A percentile compares a stretch with the other conserved stretches of the same genome.
These are phyloP conservation scores for Phasianus colchicus DNA, from an alignment of 2,113 vertebrate species.

Conservation along the genomic window DNA sequence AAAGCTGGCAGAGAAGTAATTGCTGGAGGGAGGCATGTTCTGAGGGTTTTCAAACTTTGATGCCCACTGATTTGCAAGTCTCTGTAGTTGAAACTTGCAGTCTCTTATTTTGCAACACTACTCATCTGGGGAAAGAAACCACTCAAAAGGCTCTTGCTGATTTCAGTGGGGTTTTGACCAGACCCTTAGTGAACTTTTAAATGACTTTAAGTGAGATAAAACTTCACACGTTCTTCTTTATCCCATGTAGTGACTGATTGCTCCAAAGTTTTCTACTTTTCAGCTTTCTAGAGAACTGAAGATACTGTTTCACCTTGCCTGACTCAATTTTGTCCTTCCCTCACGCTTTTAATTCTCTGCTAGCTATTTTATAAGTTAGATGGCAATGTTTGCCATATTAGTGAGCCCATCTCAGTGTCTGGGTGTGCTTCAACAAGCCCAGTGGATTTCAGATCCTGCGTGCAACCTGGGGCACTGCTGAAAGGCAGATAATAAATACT, in stretches of 20 bases:
- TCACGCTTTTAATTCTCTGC: neutral
- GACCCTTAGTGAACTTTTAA: slow-evolving; percentile 8
- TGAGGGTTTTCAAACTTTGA: slow-evolving; percentile 64
- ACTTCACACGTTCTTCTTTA: slow-evolving; percentile 20
- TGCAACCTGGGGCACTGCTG: neutral
- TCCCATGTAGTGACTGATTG: neutral
- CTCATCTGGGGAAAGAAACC: slow-evolving; percentile 7
- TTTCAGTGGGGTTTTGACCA: slow-evolving; percentile 42
- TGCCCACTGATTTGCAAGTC: slow-evolving; percentile 53
- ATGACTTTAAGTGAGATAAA: slow-evolving; percentile 24
- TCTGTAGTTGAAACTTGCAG: slow-evolving; percentile 55
- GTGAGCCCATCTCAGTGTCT: neutral
- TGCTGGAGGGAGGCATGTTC: slow-evolving; percentile 60
- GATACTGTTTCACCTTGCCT: slow-evolving; percentile 11
- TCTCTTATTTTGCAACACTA: neutral
- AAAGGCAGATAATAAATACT: neutral
- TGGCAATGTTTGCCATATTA: neutral
- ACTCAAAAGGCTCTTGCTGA: slow-evolving; percentile 13
- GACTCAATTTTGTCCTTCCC: neutral
- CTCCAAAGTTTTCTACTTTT: neutral
- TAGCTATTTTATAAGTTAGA: neutral
- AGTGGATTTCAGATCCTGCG: neutral
- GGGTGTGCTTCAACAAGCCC: neutral
- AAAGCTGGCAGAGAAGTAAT: slow-evolving; percentile 15
- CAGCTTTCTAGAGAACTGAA: neutral